These are phyloP conservation scores for Lontra canadensis DNA, from an alignment of 2,113 vertebrate genomes.

Conservation along the genomic window DNA sequence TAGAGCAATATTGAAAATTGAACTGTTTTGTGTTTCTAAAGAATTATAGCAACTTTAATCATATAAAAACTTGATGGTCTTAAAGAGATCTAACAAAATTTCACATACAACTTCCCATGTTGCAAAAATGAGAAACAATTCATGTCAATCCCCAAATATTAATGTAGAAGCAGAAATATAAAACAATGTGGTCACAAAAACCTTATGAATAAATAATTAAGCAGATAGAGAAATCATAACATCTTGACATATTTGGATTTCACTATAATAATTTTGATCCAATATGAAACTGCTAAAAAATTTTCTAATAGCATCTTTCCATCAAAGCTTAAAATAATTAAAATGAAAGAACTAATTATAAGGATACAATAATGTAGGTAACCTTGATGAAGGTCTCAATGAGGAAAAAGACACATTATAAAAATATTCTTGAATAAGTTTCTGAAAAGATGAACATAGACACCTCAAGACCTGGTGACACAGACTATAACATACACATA, in stretches of 20 bases:
- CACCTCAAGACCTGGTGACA: background rate
- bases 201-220: background rate
- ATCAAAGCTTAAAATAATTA: background rate
- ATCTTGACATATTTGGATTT: background rate
- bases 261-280: background rate
- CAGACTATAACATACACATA: background rate
- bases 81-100: background rate
- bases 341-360: background rate
- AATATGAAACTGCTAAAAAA: background rate
- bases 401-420: background rate
- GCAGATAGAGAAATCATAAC: background rate
- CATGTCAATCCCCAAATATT: background rate
- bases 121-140: background rate
- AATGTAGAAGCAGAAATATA: background rate
- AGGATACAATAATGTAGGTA: background rate
- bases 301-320: background rate
- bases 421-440: background rate
- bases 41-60: background rate
- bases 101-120: background rate
- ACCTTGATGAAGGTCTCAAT: background rate
- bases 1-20: background rate
- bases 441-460: background rate
- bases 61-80: background rate
- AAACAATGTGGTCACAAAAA: background rate
- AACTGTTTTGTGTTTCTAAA: slow-evolving; percentile 2